These are phyloP conservation scores for Conomelus anceps DNA, from an alignment of 2,888 invertebrate species.

Conservation along the genomic window DNA sequence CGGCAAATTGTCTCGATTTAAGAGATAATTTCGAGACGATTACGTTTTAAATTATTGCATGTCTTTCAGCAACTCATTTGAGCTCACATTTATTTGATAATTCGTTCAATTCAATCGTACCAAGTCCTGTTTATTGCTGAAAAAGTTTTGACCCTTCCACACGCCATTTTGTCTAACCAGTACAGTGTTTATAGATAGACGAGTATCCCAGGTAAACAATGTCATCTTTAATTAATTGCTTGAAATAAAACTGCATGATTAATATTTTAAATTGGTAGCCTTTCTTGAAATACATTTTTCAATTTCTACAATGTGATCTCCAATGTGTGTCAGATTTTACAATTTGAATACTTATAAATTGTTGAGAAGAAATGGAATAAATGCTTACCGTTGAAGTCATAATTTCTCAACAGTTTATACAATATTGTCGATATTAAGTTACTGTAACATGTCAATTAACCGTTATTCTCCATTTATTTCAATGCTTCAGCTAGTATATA, in stretches of 20 bases:
- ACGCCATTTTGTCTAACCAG: slow-evolving; percentile 36
- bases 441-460: neutral
- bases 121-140: neutral
- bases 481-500: neutral
- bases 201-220: slow-evolving; percentile 32
- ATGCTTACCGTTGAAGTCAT: too few species aligned
- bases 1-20: neutral
- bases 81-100: neutral
- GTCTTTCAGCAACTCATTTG: neutral
- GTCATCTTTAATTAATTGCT: neutral
- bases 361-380: too few species aligned
- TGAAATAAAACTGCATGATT: neutral
- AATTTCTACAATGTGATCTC: slow-evolving; percentile 1
- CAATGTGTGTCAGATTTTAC: too few species aligned
- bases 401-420: neutral
- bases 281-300: neutral
- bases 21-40: neutral
- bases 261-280: neutral
- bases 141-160: neutral
- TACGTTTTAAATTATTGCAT: neutral
- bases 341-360: too few species aligned
- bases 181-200: slow-evolving; percentile 35
- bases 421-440: neutral
- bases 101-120: neutral
- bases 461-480: neutral